Evolutionary conservation across 2,888 invertebrate species (phyloP).

Genomic region (Pollenia labialis): DNA sequence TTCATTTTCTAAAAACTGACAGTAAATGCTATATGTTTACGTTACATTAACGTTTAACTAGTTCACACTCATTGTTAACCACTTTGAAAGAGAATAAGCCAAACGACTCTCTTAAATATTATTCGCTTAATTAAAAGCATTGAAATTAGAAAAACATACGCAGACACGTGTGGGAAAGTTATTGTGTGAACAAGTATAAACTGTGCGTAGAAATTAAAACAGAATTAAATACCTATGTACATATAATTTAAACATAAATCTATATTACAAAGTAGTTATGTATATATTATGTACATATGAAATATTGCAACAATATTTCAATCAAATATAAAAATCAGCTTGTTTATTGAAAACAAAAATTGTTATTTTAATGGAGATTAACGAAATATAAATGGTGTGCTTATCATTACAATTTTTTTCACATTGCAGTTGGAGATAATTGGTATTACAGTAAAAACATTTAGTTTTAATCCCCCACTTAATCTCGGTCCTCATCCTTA

Average conservation of each 20-base stretch:
- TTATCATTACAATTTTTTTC: constrained; percentile 42
- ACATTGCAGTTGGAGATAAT: constrained; percentile 46
- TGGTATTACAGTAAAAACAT: constrained; percentile 14
- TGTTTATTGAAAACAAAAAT: constrained; percentile 22
- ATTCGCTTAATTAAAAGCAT: constrained; percentile 35
- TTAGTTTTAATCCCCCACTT: constrained; percentile 28
- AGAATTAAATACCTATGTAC: too few species aligned
- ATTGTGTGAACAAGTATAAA: constrained; percentile 5
- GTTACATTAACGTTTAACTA: too few species aligned
- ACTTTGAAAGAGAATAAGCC: neutral
- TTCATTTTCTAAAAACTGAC: too few species aligned
- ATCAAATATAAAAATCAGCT: neutral
- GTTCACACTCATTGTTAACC: too few species aligned
- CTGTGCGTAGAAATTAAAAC: constrained; percentile 32
- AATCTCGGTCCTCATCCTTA: constrained; percentile 11
- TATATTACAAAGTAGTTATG: constrained; percentile 28
- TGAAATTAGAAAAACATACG: neutral
- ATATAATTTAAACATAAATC: neutral
- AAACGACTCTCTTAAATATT: constrained; percentile 10
- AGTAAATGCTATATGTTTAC: too few species aligned
- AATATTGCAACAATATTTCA: constrained; percentile 28
- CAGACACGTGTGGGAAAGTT: constrained; percentile 57
- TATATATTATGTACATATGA: neutral
- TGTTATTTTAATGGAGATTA: constrained; percentile 21
- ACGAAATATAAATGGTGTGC: constrained; percentile 22